Evolutionary conservation across 2,888 invertebrate genomes (phyloP), one percentile per base, ranked within the genome.

Genomic region (Brachypterus glaber): DNA sequence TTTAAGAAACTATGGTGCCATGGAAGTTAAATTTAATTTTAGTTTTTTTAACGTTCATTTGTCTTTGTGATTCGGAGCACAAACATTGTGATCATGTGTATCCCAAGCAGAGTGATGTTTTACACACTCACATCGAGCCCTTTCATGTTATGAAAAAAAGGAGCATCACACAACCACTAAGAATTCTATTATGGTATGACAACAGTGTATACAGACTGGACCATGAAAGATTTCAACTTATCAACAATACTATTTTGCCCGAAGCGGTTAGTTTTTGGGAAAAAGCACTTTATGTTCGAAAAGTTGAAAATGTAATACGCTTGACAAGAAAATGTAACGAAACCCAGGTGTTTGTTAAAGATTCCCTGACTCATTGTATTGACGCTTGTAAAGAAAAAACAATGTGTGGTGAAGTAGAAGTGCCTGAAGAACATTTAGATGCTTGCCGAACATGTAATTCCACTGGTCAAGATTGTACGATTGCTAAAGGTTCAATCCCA

Each of bases 241-340:
- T 21, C 9, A 21, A 21, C 21, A 5, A 88, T 57, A 88, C 88
- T 33, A 85, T 93, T 45, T 66, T 95, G 49, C 90, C 92, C 1
- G 80, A 88, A 61, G 95, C 95, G 29, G 88, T 93, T 1, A 78
- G 80, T 49, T 96, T 90, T 69, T 95, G 95, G 95, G 87, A 93
- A 62, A 76, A 81, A 59, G 90, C 93, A 0, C 70, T 96, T 39
- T 84, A 82, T 74, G 92, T 95, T 2, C 75, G 91, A 35, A 82
- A 85, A 64, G 88, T 91, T 3, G 82, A 80, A 46, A 82, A 79
- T 39, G 83, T 87, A 2, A 92, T 95, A 47, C 77, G 84, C 53
- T 71, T 96, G 33, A 91, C 88, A 64, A 82, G 91, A 54, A 89
- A 89, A 71, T 92, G 91, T 59, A 82, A 84, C 30, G 86, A 86